Percentiles rank a stretch among this genome's conserved stretches.
Evolutionary conservation across 2,113 vertebrate genomes (phyloP).

Genomic region (Conger conger): DNA sequence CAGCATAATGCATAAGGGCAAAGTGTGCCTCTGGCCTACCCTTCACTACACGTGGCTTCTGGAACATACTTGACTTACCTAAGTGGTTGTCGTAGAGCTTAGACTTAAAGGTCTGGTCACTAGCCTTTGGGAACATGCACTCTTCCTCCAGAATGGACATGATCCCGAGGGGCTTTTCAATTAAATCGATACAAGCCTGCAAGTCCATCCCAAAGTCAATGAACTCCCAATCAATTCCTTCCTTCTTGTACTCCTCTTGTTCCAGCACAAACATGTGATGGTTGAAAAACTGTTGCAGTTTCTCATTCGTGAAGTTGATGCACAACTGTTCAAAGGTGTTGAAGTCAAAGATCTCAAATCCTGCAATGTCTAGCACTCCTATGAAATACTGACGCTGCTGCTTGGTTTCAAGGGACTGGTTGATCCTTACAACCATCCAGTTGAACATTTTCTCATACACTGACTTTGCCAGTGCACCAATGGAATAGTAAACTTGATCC

Average conservation of each 20-base stretch:
- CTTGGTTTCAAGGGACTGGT: slow-evolving; percentile 74
- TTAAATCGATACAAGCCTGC: slow-evolving; percentile 75
- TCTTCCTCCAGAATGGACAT: slow-evolving; percentile 76
- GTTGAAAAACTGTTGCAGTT: slow-evolving; percentile 78
- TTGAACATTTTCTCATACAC: slow-evolving; percentile 77
- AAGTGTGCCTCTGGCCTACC: slow-evolving; percentile 83
- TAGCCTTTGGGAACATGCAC: slow-evolving; percentile 79
- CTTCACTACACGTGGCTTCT: slow-evolving; percentile 75
- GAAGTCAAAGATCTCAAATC: slow-evolving; percentile 77
- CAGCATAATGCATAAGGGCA: slow-evolving; percentile 71
- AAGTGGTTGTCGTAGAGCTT: slow-evolving; percentile 75
- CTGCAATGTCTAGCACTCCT: slow-evolving; percentile 74
- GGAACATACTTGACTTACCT: slow-evolving; percentile 78
- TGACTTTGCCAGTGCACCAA: slow-evolving; percentile 45
- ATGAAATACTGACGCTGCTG: slow-evolving; percentile 74
- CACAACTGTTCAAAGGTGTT: slow-evolving; percentile 81
- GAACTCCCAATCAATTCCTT: slow-evolving; percentile 77
- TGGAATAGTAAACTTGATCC: slow-evolving; percentile 81
- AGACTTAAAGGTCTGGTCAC: slow-evolving; percentile 74
- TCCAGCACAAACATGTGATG: slow-evolving; percentile 81
- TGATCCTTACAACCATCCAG: slow-evolving; percentile 78
- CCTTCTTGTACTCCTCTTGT: slow-evolving; percentile 80
- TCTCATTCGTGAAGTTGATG: slow-evolving; percentile 66
- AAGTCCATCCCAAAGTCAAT: slow-evolving; percentile 77
- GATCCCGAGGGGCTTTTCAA: slow-evolving; percentile 75